phyloP scores from a whole-genome alignment of 2,797 vertebrate genomes.

The Coccyzus lansbergi region DNA sequence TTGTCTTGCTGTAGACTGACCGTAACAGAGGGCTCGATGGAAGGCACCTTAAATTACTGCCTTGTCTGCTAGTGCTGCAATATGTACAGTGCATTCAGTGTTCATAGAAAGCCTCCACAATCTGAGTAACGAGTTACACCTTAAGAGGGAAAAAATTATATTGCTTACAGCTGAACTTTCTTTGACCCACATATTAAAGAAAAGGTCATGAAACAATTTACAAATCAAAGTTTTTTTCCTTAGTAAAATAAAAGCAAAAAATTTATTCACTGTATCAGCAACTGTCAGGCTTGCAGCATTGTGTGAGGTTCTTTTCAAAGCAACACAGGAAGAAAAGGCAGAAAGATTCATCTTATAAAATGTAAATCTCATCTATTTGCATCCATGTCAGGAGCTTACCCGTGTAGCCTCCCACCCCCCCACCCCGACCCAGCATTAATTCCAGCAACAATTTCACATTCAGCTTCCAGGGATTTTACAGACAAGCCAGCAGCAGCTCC shows the following conservation, averaged over 20 bases:
- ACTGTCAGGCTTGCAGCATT: background rate
- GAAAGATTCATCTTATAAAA: slow-evolving; percentile 31
- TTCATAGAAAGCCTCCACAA: background rate
- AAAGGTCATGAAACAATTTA: background rate
- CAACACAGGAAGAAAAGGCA: background rate
- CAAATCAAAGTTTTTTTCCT: slow-evolving; percentile 5
- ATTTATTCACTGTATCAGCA: background rate
- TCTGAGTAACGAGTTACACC: background rate
- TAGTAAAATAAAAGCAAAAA: background rate
- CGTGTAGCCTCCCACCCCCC: background rate
- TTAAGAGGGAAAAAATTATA: background rate
- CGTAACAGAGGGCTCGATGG: background rate
- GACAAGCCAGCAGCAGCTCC: background rate
- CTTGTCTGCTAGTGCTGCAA: background rate
- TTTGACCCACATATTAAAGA: slow-evolving; percentile 5
- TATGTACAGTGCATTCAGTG: background rate
- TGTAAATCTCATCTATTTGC: slow-evolving; percentile 8
- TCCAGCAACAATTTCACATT: slow-evolving; percentile 15
- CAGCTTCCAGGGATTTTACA: slow-evolving; percentile 11
- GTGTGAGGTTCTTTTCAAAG: background rate
- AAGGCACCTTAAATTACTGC: background rate
- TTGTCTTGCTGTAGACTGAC: background rate
- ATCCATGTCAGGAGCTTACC: background rate
- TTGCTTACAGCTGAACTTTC: background rate
- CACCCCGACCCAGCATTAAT: background rate